A percentile compares a stretch with the other conserved stretches of the same genome.
Conservation (phyloP, 2,113 vertebrate species). For the Anseranas semipalmata region DNA sequence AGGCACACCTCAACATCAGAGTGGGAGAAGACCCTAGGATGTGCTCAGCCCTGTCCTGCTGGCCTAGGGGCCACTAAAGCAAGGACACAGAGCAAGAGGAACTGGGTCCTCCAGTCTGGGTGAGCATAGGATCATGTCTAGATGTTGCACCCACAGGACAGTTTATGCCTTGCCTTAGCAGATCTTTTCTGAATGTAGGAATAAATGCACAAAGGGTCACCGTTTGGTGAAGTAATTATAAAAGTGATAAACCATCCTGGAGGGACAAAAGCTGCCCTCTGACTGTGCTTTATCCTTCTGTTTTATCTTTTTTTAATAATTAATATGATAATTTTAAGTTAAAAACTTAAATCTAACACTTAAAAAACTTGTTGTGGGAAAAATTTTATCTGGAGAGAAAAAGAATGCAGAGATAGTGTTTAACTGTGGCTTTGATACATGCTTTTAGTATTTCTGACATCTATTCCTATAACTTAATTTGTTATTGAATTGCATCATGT, state of each 20-base stretch:
- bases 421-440: not conserved
- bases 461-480: not conserved
- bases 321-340: not conserved
- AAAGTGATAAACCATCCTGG: fast-evolving
- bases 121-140: not conserved
- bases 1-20: fast-evolving
- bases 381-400: not conserved
- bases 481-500: not conserved
- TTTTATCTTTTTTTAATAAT: not conserved
- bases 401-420: not conserved
- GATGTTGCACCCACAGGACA: not conserved
- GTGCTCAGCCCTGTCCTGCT: fast-evolving
- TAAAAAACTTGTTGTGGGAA: not conserved
- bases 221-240: not conserved
- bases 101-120: not conserved
- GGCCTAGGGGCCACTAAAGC: not conserved
- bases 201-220: not conserved
- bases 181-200: not conserved
- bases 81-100: not conserved
- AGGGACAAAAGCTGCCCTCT: not conserved
- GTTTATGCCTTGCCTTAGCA: not conserved
- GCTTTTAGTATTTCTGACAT: not conserved
- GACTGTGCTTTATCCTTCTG: not conserved
- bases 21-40: not conserved
- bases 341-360: not conserved